Conservation (phyloP, 2,888 invertebrate genomes). For the Iselma pallidipennis region DNA sequence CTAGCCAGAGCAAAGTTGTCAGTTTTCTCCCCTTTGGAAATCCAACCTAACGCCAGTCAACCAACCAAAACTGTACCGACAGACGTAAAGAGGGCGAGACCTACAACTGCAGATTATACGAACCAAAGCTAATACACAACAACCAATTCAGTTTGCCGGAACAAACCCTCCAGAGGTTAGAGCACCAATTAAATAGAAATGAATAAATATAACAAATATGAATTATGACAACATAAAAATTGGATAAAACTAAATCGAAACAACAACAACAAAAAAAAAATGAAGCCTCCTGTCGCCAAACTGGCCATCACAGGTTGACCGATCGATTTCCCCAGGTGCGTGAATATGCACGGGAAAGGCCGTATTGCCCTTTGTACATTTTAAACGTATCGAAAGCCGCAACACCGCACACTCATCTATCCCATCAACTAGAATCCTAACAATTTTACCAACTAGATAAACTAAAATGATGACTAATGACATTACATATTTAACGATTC, state of each 20-base stretch:
- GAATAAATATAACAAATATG: no score
- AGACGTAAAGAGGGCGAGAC: neutral
- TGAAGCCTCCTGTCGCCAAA: neutral
- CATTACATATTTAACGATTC: no score
- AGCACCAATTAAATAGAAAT: constrained; percentile 1
- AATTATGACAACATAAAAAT: neutral
- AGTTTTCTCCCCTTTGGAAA: neutral
- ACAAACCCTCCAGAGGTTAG: neutral
- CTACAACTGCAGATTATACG: neutral
- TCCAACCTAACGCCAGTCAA: neutral
- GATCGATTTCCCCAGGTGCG: constrained; percentile 1
- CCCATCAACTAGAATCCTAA: neutral
- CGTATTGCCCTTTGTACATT: neutral
- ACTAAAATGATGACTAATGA: no score
- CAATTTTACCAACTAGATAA: constrained; percentile 23
- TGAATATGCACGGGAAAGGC: neutral
- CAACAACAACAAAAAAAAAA: neutral
- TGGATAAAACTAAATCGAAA: neutral
- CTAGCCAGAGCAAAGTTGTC: constrained; percentile 1
- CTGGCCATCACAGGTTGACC: neutral
- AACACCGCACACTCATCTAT: neutral
- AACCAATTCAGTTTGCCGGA: neutral
- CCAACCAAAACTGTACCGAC: neutral
- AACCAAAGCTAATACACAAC: neutral
- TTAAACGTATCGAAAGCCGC: neutral